Evolutionary conservation across 2,797 vertebrate genomes (phyloP), one percentile per base, ranked within the genome.

Genomic region (Phalanger gymnotis): DNA sequence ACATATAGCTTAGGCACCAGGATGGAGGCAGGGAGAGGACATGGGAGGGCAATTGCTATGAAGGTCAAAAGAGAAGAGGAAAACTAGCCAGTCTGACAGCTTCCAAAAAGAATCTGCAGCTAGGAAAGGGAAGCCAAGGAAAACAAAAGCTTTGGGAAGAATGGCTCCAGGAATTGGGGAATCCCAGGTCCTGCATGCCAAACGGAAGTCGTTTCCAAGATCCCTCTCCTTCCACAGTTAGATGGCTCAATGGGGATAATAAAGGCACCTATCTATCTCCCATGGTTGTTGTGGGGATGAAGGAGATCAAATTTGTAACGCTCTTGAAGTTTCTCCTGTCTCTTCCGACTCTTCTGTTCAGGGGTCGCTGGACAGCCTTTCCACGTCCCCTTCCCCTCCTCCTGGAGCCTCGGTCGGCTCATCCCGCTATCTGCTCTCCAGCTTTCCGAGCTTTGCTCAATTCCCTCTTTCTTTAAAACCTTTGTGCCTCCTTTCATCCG

Each of bases 401-500:
- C 47, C 6, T 0, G 5, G 31, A 57, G 58, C 13, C 34, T 34
- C 0, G 31, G 31, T 4, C 58, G 34, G 16, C n/a, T 73, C 66
- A 19, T 96, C 89, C 93, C 55, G 51, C 4, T 16, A 10, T 57
- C 58, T 14, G 7, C 55, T 5, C 58, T 90, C n/a, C 52, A 92
- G 91, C 66, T 93, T n/a, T 95, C 93, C 47, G 61, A 93, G 91
- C 19, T 55, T 58, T 87, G 14, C 90, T 90, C 90, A 58, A 90
- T 91, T 91, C 66, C 95, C 92, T 94, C 22, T 92, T 96, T 95
- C 92, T 58, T 31, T 4, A 5, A 95, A 96, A 94, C 19, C 47
- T 93, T 95, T 92, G 61, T 93, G 55, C 95, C 96, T 97, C 55
- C 54, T 96, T 96, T 94, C 58, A 94, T 56, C 57, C 52, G 61